A percentile compares a stretch with the other conserved stretches of the same genome.
These are phyloP conservation scores for Notolabrus celidotus DNA, from an alignment of 2,797 vertebrate genomes.

Conservation along the genomic window DNA sequence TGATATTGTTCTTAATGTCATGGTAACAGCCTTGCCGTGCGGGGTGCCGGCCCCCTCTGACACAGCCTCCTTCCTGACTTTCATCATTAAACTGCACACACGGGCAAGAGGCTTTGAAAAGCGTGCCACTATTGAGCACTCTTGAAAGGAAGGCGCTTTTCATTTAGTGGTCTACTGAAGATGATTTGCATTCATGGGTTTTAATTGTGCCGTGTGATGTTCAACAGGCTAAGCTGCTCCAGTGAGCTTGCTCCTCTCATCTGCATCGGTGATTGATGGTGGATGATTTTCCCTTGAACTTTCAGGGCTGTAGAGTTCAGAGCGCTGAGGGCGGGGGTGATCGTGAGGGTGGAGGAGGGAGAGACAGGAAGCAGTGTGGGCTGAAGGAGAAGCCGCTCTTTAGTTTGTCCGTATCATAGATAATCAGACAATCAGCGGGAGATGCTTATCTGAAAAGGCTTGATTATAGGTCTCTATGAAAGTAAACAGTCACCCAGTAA, in stretches of 20 bases:
- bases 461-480: slow-evolving; percentile 39
- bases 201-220: slow-evolving; percentile 79
- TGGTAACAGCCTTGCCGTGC: slow-evolving; percentile 62
- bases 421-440: slow-evolving; percentile 59
- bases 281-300: slow-evolving; percentile 79
- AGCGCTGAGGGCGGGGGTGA: slow-evolving; percentile 38
- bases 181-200: slow-evolving; percentile 79
- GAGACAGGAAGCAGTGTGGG: slow-evolving; percentile 45
- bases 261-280: slow-evolving; percentile 76
- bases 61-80: slow-evolving; percentile 67
- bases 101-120: slow-evolving; percentile 68
- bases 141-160: slow-evolving; percentile 74
- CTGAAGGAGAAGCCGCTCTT: slow-evolving; percentile 53
- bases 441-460: slow-evolving; percentile 44
- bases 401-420: slow-evolving; percentile 36
- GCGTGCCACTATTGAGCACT: slow-evolving; percentile 64
- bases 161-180: slow-evolving; percentile 71
- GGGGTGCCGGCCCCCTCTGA: slow-evolving; percentile 51
- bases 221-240: slow-evolving; percentile 75
- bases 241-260: slow-evolving; percentile 65
- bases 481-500: slow-evolving; percentile 39
- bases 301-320: slow-evolving; percentile 59
- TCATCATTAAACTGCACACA: slow-evolving; percentile 73
- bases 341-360: slow-evolving; percentile 7
- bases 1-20: slow-evolving; percentile 63